Percentiles rank a stretch among this genome's conserved stretches.
phyloP scores from a whole-genome alignment of 2,888 invertebrate species.

The Apamea epomidion region DNA sequence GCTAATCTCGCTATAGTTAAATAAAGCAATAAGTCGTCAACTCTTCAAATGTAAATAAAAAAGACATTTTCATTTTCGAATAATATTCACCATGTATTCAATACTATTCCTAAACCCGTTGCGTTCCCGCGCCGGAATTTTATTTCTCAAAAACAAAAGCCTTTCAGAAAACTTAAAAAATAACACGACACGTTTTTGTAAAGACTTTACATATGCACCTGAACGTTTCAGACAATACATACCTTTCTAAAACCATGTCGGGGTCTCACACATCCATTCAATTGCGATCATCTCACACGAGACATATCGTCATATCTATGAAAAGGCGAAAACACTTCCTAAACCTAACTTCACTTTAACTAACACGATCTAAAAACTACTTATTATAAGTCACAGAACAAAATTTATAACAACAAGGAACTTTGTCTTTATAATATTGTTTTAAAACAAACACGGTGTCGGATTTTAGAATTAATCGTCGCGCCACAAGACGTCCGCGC shows the following conservation, averaged over 20 bases:
- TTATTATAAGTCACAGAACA: constrained; percentile 44
- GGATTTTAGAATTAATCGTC: constrained; percentile 36
- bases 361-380: constrained; percentile 53
- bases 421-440: constrained; percentile 62
- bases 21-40: neutral
- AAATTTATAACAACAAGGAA: constrained; percentile 54
- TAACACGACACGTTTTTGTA: constrained; percentile 10
- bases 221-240: constrained; percentile 52
- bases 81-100: neutral
- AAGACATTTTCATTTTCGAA: neutral
- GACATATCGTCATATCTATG: constrained; percentile 57
- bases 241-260: constrained; percentile 67
- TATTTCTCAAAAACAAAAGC: neutral
- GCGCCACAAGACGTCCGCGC: constrained; percentile 66
- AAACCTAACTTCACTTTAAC: constrained; percentile 60
- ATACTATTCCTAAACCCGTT: neutral
- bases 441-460: constrained; percentile 69
- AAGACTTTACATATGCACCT: constrained; percentile 18
- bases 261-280: constrained; percentile 65
- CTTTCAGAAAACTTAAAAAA: neutral
- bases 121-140: neutral
- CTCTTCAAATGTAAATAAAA: neutral
- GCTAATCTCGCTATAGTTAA: neutral
- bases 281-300: constrained; percentile 59
- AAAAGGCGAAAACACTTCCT: constrained; percentile 58